Evolutionary conservation across 64 coral and sea anemone species (phyloP).

Genomic region (Montipora sp.): DNA sequence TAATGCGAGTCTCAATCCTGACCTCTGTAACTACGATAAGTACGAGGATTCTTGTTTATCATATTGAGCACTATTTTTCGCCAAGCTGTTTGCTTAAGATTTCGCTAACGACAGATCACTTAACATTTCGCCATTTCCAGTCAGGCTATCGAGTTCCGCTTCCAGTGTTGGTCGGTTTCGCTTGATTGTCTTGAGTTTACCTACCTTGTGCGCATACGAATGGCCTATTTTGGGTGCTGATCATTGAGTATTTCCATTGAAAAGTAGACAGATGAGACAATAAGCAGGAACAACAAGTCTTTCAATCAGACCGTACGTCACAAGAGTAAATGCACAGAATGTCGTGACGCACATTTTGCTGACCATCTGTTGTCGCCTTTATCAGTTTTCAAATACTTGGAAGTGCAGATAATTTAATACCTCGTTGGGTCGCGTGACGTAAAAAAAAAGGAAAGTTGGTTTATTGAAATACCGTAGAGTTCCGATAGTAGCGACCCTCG

Average conservation of each 20-base stretch:
- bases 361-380: constrained; percentile 13
- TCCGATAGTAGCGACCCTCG: too few species aligned
- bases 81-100: constrained; percentile 31
- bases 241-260: constrained; percentile 23
- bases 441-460: neutral
- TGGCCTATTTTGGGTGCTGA: neutral
- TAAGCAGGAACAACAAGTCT: constrained; percentile 5
- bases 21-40: constrained; percentile 15
- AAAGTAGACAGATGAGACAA: constrained; percentile 55
- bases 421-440: constrained; percentile 10
- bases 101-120: neutral
- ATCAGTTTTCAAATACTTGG: constrained; percentile 1
- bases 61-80: constrained; percentile 26
- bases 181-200: neutral
- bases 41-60: constrained; percentile 37
- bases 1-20: neutral
- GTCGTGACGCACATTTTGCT: constrained; percentile 4
- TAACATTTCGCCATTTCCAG: neutral
- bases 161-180: neutral
- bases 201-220: neutral
- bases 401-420: neutral
- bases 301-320: constrained; percentile 8
- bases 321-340: neutral
- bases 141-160: neutral
- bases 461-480: neutral